phyloP scores from a whole-genome alignment of 2,797 vertebrate genomes.

The Pipistrellus kuhlii region DNA sequence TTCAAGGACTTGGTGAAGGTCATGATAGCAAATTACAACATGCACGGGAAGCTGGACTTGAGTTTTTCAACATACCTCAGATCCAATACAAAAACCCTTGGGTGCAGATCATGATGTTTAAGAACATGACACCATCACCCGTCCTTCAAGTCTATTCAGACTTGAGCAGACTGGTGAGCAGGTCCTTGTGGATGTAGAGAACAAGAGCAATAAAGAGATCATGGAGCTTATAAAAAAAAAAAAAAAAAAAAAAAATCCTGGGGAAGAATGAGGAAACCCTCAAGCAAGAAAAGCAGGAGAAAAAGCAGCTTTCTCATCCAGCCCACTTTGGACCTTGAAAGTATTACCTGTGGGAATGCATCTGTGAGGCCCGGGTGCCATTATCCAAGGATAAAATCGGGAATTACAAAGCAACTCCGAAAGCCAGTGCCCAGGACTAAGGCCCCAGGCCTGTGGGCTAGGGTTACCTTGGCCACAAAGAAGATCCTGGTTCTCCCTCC shows the following conservation, averaged over 20 bases:
- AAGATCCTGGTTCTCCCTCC: no score
- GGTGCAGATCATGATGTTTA: conserved; percentile 97
- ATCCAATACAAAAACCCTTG: conserved; percentile 98
- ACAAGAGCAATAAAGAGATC: conserved; percentile 93
- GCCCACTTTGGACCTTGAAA: conserved; percentile 95
- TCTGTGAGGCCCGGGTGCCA: conserved; percentile 92
- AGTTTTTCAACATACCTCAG: conserved; percentile 97
- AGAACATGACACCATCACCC: conserved; percentile 96
- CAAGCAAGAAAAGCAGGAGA: conserved; percentile 88
- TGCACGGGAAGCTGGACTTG: conserved; percentile 85
- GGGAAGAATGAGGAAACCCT: conserved; percentile 93
- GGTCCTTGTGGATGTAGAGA: conserved; percentile 95
- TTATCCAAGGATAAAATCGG: conserved; percentile 96
- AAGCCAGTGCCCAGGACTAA: conserved; percentile 82
- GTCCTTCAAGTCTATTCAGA: conserved; percentile 96
- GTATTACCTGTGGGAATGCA: conserved; percentile 95
- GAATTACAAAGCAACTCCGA: conserved; percentile 88
- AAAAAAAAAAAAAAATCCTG: conserved; percentile 85
- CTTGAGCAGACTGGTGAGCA: conserved; percentile 90
- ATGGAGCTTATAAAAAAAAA: conserved; percentile 87
- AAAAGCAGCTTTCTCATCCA: conserved; percentile 92
- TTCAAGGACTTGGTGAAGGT: no score
- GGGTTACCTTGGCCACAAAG: no score
- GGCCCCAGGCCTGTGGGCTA: no score
- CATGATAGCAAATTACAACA: no score